Percentiles rank a stretch among this genome's conserved stretches.
Conservation (phyloP, 2,797 vertebrate species). For the Odontamblyopus lacepedii region DNA sequence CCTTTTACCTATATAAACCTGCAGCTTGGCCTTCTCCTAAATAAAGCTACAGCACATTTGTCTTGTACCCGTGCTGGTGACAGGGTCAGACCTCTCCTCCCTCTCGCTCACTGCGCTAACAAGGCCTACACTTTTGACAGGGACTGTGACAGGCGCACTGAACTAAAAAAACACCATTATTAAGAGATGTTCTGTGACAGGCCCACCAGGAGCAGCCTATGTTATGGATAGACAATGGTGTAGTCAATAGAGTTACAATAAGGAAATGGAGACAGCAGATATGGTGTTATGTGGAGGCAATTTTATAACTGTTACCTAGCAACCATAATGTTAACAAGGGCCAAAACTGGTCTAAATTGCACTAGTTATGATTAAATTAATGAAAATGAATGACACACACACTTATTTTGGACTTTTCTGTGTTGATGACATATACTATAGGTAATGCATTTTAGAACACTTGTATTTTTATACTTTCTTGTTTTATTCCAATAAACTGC, state of each 20-base stretch:
- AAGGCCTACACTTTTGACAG: slow-evolving; percentile 25
- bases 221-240: background rate
- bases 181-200: slow-evolving; percentile 8
- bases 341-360: too few relatives aligned
- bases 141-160: slow-evolving; percentile 24
- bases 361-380: too few relatives aligned
- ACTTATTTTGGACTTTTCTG: too few relatives aligned
- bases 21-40: background rate
- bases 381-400: too few relatives aligned
- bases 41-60: background rate
- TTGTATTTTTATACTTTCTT: too few relatives aligned
- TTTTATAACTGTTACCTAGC: too few relatives aligned
- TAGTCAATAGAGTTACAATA: background rate
- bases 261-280: background rate
- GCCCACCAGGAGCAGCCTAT: slow-evolving; percentile 5
- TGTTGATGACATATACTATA: too few relatives aligned
- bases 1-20: background rate
- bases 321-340: too few relatives aligned
- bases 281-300: too few relatives aligned
- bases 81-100: slow-evolving; percentile 38
- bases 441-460: too few relatives aligned
- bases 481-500: too few relatives aligned
- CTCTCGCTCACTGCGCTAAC: slow-evolving; percentile 34
- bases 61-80: slow-evolving; percentile 25
- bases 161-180: slow-evolving; percentile 32